Evolutionary conservation across 2,888 invertebrate species (phyloP).

Genomic region (Julus scanicus): DNA sequence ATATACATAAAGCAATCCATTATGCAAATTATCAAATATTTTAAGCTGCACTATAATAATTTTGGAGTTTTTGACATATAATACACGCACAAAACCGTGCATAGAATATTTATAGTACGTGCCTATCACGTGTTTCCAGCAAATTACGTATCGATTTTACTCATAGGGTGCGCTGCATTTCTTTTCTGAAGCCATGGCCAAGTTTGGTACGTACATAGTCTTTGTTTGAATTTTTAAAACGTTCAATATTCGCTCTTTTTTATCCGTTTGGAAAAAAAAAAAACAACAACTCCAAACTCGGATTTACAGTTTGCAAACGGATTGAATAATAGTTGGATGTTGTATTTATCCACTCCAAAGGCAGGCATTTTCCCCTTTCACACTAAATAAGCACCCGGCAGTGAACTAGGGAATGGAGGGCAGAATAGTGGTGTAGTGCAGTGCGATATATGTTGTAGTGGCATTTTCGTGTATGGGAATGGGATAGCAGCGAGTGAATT

Average conservation of each 20-base stretch:
- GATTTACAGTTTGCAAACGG: neutral
- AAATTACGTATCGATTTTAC: too few relatives aligned
- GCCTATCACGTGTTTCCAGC: too few relatives aligned
- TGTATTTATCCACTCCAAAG: slow-evolving; percentile 2
- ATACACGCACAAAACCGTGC: too few relatives aligned
- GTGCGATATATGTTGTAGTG: neutral
- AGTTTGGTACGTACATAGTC: too few relatives aligned
- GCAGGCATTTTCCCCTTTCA: neutral
- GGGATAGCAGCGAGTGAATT: neutral
- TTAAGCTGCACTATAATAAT: too few relatives aligned
- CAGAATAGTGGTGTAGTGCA: neutral
- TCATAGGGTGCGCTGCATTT: too few relatives aligned
- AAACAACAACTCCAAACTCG: neutral
- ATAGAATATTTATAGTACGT: too few relatives aligned
- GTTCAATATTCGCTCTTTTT: neutral
- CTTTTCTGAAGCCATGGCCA: too few relatives aligned
- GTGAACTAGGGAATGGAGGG: neutral
- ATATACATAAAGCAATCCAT: too few relatives aligned
- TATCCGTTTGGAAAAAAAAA: neutral
- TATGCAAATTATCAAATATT: too few relatives aligned
- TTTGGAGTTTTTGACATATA: too few relatives aligned
- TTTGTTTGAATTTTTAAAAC: neutral
- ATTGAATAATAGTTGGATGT: slow-evolving; percentile 27
- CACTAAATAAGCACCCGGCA: neutral
- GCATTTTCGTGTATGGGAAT: neutral